Evolutionary conservation across 64 coral and sea anemone species (phyloP).

Genomic region (Pocillopora damicornis): DNA sequence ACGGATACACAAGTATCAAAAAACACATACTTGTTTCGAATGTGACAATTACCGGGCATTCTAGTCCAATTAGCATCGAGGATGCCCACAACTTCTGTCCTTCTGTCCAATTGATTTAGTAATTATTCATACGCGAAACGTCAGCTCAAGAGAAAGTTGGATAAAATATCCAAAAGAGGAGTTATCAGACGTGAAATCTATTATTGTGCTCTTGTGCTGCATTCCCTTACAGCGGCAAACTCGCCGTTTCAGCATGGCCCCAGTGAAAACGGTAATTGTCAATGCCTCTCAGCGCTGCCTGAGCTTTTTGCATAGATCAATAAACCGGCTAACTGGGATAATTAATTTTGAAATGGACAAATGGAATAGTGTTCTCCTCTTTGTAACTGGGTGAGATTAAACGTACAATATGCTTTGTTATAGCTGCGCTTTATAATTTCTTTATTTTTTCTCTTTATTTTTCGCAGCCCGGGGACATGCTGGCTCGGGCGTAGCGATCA

Average conservation of each 20-base stretch:
- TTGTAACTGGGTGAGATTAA: slow-evolving; percentile 68
- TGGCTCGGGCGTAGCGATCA: slow-evolving; percentile 25
- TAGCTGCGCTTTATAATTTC: slow-evolving; percentile 49
- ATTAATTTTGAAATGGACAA: slow-evolving; percentile 83
- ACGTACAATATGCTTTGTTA: slow-evolving; percentile 74
- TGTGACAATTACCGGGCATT: slow-evolving; percentile 72
- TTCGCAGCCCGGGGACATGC: slow-evolving; percentile 42
- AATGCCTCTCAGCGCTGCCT: slow-evolving; percentile 4
- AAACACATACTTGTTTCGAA: slow-evolving; percentile 69
- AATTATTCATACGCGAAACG: slow-evolving; percentile 73
- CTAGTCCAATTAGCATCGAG: slow-evolving; percentile 77
- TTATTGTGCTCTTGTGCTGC: not conserved
- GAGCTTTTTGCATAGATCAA: slow-evolving; percentile 75
- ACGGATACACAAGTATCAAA: slow-evolving; percentile 35
- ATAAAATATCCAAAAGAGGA: slow-evolving; percentile 51
- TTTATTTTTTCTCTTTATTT: slow-evolving; percentile 40
- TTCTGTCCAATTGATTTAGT: slow-evolving; percentile 51
- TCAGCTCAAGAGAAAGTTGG: slow-evolving; percentile 35
- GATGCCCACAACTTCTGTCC: slow-evolving; percentile 45
- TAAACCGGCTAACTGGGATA: slow-evolving; percentile 78
- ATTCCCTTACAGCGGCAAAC: slow-evolving; percentile 30
- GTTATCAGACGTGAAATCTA: slow-evolving; percentile 17
- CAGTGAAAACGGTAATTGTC: slow-evolving; percentile 28
- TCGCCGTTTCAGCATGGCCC: not conserved
- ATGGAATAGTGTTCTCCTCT: slow-evolving; percentile 69